Conservation (phyloP, 2,113 vertebrate genomes). For the Capreolus pygargus region DNA sequence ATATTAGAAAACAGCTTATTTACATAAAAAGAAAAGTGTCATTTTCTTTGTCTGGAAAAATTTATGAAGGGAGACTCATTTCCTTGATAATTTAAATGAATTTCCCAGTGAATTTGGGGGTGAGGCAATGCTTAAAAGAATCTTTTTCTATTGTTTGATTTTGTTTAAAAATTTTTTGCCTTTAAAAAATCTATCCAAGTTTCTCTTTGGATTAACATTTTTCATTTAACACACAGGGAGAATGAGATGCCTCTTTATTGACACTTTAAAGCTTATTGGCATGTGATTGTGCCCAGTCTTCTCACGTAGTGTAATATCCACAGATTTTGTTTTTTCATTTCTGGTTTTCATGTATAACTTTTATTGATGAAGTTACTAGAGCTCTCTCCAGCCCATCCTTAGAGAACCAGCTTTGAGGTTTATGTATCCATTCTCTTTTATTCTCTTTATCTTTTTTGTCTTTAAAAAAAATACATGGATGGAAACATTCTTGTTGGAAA, state of each 20-base stretch:
- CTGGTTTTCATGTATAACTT: not conserved
- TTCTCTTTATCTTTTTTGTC: not conserved
- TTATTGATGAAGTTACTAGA: not conserved
- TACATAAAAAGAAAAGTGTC: not conserved
- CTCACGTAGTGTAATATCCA: not conserved
- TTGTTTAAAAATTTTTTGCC: not conserved
- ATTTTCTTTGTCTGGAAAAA: not conserved
- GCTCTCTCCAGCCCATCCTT: not conserved
- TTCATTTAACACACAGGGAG: not conserved
- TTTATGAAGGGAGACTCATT: not conserved
- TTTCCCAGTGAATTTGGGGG: not conserved
- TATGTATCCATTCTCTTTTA: not conserved
- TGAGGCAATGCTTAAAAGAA: not conserved
- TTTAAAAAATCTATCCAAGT: not conserved
- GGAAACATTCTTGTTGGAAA: not conserved
- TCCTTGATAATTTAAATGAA: not conserved
- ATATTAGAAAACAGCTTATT: not conserved
- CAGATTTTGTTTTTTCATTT: not conserved
- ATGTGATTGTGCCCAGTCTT: fast-evolving
- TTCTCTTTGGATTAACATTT: not conserved
- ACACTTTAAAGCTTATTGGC: not conserved
- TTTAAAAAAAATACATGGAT: not conserved
- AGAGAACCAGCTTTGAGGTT: not conserved
- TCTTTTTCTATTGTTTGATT: not conserved
- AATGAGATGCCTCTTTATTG: not conserved